Evolutionary conservation across 23 tunicate species (phyloP).

Genomic region (Halocynthia roretzi): DNA sequence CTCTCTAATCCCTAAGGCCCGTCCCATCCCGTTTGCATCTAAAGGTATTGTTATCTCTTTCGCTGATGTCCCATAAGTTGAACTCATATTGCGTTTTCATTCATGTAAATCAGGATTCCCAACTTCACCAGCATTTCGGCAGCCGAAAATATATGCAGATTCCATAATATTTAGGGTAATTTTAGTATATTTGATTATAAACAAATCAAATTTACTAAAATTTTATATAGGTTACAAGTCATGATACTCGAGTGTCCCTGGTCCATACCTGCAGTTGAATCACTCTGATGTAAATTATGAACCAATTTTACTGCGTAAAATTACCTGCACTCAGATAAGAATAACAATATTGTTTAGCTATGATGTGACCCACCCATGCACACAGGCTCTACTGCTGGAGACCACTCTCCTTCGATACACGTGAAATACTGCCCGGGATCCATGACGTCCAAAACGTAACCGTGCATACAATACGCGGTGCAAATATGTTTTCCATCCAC

Average conservation of each 20-base stretch:
- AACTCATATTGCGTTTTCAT: no score
- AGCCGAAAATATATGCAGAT: not conserved
- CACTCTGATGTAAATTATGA: no score
- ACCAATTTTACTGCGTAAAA: no score
- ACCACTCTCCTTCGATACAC: conserved; percentile 67
- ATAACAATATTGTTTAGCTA: not conserved
- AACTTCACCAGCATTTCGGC: no score
- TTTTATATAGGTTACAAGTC: not conserved
- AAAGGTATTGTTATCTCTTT: no score
- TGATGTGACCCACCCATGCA: conserved; percentile 63
- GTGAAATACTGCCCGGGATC: conserved; percentile 66
- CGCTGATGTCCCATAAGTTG: no score
- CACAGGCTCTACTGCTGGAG: conserved; percentile 34
- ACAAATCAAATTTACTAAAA: not conserved
- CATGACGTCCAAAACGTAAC: conserved; percentile 48
- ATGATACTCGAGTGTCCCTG: not conserved
- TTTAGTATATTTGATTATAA: not conserved
- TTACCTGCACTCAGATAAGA: no score
- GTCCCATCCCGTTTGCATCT: no score
- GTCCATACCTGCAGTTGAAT: no score
- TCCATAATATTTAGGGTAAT: not conserved
- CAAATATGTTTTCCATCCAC: conserved; percentile 81
- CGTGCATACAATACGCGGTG: conserved; percentile 63
- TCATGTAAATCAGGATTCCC: no score
- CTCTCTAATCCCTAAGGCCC: no score